phyloP scores from a whole-genome alignment of 1,140 invertebrate genomes.

The Caerostris extrusa region DNA sequence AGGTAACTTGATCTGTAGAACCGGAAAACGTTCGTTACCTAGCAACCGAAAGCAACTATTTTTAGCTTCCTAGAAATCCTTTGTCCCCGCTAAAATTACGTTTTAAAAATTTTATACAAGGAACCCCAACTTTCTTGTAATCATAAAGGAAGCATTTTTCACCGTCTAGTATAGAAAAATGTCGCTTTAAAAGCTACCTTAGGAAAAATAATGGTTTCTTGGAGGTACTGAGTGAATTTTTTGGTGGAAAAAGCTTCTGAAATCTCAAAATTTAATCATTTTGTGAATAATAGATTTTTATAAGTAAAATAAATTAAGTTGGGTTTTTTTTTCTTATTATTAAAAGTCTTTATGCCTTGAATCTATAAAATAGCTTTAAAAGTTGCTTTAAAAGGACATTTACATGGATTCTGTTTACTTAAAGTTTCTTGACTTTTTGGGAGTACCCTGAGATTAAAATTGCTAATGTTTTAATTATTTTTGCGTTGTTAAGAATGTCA shows the following conservation, averaged over 20 bases:
- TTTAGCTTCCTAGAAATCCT: neutral
- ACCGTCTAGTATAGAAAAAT: neutral
- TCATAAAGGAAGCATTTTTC: neutral
- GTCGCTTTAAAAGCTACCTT: neutral
- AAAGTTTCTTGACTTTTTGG: too few relatives aligned
- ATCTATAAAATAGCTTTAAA: neutral
- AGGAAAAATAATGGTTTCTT: neutral
- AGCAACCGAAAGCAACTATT: neutral
- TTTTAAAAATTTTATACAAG: neutral
- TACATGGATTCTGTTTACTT: too few relatives aligned
- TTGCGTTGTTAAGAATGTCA: too few relatives aligned
- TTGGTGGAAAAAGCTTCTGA: neutral
- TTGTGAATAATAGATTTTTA: neutral
- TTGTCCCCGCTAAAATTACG: neutral
- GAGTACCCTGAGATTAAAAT: too few relatives aligned
- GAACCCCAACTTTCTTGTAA: neutral
- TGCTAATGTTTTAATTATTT: too few relatives aligned
- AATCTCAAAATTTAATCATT: neutral
- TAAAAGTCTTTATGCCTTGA: neutral
- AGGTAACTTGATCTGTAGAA: neutral
- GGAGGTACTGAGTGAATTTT: neutral
- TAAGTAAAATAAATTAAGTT: neutral
- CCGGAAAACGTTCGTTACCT: neutral
- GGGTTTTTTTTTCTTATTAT: too few relatives aligned
- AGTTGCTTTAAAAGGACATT: too few relatives aligned